Base-by-base conservation (phyloP, 2,888 invertebrate genomes). In the Rhabditoides inermis region DNA sequence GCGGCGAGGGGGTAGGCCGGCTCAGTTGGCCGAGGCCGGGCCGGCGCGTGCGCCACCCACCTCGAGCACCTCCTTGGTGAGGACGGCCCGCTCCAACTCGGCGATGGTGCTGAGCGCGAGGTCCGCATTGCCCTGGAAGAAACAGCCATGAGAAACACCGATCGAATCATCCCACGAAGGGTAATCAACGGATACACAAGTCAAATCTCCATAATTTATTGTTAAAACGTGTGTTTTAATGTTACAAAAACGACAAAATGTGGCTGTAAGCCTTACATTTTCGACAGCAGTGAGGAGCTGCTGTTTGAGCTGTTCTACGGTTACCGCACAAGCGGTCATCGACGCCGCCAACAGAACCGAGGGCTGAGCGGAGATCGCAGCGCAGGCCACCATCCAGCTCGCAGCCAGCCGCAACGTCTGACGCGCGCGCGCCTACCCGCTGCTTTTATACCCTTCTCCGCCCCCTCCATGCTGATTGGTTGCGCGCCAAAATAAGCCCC, bases 291-390 rank as follows among this genome's bases (percentile, higher is more conserved):
- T 40, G 45, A 58, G 53, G 27, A 73, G 67, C 49, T 63, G 65
- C 47, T 61, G 53, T 62, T 71, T 73, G 59, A 73, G 63, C 53
- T 68, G 70, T 32, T 73, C 73, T 41, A 69, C 64, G 37, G 56
- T 56, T 47, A 55, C 55, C 41, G 56, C 55, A 44, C 50, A 30
- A 45, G 58, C 41, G 45, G 56, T 56, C 59, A 61, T 61, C 57
- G 61, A 50, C 55, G 55, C 58, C 51, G 63, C 61, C 60, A 68
- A 59, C 39, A 51, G 51, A 52, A 56, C 55, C 55, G 53, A 60
- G 28, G 62, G 60, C 49, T 60, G 61, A 46, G 61, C 58, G 44
- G 59, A 56, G 46, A 60, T 49, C 50, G 58, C 60, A 50, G 60
- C 61, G 53, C 63, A 66, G 54, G 65, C 66, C 53, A 68, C 66